These are phyloP conservation scores for Rhagonycha lutea DNA, from an alignment of 2,888 invertebrate species.

Conservation along the genomic window DNA sequence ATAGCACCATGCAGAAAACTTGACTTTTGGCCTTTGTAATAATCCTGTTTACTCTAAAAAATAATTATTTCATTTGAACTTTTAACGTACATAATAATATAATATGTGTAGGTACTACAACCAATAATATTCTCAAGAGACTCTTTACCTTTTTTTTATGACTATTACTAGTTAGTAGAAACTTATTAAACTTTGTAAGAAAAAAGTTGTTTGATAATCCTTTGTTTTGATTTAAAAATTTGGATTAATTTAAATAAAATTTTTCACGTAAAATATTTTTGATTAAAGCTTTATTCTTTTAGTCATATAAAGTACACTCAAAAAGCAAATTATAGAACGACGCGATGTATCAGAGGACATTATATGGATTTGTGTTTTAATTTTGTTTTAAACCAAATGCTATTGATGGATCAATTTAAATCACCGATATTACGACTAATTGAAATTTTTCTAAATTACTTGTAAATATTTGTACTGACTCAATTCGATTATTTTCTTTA, in stretches of 20 bases:
- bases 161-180: too few relatives aligned
- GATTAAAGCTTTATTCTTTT: background rate
- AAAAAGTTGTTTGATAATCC: background rate
- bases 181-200: background rate
- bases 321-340: background rate
- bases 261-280: background rate
- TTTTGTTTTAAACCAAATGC: background rate
- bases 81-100: too few relatives aligned
- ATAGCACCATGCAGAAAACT: too few relatives aligned
- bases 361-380: background rate
- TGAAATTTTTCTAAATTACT: background rate
- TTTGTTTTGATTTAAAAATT: background rate
- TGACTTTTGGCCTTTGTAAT: too few relatives aligned
- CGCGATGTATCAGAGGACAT: background rate
- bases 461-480: background rate
- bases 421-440: background rate
- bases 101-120: too few relatives aligned
- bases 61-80: too few relatives aligned
- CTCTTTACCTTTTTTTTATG: too few relatives aligned
- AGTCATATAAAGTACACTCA: background rate
- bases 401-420: background rate
- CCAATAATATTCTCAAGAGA: too few relatives aligned
- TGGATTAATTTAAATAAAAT: background rate
- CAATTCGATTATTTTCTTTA: too few relatives aligned
- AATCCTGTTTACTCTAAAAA: too few relatives aligned